Evolutionary conservation across 2,888 invertebrate genomes (phyloP).

Genomic region (Clostera curtula): DNA sequence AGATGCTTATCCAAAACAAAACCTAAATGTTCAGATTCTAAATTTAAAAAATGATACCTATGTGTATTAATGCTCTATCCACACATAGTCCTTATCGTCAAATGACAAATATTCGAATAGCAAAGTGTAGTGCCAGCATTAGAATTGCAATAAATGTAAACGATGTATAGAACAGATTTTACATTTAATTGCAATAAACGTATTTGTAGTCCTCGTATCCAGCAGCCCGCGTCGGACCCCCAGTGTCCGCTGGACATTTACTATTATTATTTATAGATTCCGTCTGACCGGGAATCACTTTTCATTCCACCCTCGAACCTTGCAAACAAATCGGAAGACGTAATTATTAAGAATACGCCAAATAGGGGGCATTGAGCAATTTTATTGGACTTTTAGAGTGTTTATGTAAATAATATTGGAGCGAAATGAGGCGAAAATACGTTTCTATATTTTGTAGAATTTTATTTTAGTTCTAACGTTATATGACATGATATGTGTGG

Average conservation of each 20-base stretch:
- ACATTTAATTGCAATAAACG: background rate
- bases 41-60: too few species aligned
- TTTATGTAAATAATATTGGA: constrained; percentile 20
- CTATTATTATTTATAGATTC: constrained; percentile 72
- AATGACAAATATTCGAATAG: too few species aligned
- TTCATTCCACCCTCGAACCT: constrained; percentile 44
- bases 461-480: too few species aligned
- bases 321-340: constrained; percentile 70
- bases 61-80: too few species aligned
- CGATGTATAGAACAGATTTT: too few species aligned
- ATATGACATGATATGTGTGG: too few species aligned
- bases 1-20: too few species aligned
- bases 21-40: too few species aligned
- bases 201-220: constrained; percentile 1
- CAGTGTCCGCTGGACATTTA: constrained; percentile 61
- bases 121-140: too few species aligned
- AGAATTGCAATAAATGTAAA: too few species aligned
- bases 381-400: constrained; percentile 43
- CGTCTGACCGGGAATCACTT: constrained; percentile 50
- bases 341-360: constrained; percentile 72
- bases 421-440: background rate
- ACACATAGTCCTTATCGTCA: too few species aligned
- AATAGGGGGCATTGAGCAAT: constrained; percentile 52
- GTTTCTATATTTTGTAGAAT: too few species aligned
- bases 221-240: constrained; percentile 28